Evolutionary conservation across 2,888 invertebrate species (phyloP), one percentile per base, ranked within the genome.

Genomic region (Pemphredon lugubris): DNA sequence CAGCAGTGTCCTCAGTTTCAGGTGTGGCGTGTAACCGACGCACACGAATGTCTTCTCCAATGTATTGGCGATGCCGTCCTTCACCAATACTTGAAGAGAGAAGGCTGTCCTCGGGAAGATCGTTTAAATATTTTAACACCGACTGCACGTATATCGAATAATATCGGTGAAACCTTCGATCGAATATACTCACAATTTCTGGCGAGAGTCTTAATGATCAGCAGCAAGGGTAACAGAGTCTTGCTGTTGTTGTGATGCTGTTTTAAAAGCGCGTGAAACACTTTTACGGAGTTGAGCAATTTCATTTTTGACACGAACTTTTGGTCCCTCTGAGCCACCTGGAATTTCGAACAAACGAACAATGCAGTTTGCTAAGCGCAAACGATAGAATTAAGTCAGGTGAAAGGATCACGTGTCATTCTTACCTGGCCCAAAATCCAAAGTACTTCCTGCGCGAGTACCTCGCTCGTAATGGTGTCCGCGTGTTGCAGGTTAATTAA

Each of bases 221-320:
- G 91, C 48, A 93, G 88, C 45, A 93, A 84, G 13, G 93, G 92
- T 75, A 92, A 90, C 69, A 93, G 88, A 3, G 92, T 87, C 84
- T 92, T 92, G 75, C 91, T 92, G 84, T 93, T 92, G 53, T 92
- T 93, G 80, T 91, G 92, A 82, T 93, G 91, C 30, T 91, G 91
- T 83, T 92, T 92, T 40, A 93, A 83, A 72, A 93, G 90, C n/a
- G 91, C 88, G 84, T 93, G 93, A 88, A 93, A 92, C 77, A 92
- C 91, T 86, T 92, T 92, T 1, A 92, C 91, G 74, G 92, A 92
- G 42, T 92, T 93, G 37, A 92, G 88, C 86, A 93, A 90, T 82
- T 94, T 91, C 16, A 93, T 92, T 90, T 94, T 94, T 68, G 92
- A 88, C 14, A 93, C 92, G 86, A 95, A 94, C 89, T 94, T 94